phyloP scores from a whole-genome alignment of 1,140 invertebrate species.

The Phenacoccus solenopsis region DNA sequence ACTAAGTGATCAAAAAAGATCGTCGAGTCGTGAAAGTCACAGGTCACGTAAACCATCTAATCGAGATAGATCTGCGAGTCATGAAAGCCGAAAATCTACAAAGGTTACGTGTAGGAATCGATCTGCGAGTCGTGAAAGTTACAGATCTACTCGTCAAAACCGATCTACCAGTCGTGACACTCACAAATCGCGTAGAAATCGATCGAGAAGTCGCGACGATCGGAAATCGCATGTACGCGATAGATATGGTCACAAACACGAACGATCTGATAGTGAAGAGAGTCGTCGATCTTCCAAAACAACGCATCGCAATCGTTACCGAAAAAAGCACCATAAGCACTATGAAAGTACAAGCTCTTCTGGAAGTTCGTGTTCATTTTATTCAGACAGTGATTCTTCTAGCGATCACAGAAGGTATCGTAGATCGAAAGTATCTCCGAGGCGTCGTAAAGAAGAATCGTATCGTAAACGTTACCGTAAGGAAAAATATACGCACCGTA shows the following conservation, averaged over 20 bases:
- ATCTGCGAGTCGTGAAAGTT: background rate
- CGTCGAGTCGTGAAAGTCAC: background rate
- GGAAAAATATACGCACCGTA: no score
- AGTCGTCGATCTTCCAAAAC: background rate
- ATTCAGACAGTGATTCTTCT: no score
- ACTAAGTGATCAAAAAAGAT: background rate
- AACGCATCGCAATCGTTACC: no score
- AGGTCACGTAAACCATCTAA: background rate
- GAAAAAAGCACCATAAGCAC: no score
- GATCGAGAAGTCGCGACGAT: background rate
- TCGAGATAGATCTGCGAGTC: background rate
- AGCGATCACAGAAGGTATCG: no score
- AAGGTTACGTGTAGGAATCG: background rate
- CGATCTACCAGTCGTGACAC: background rate
- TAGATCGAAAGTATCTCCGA: no score
- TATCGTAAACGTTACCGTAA: no score
- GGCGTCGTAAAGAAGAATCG: no score
- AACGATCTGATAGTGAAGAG: background rate
- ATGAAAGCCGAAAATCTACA: background rate
- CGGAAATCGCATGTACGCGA: background rate
- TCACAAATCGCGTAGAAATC: background rate
- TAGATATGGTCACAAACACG: background rate
- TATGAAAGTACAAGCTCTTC: no score
- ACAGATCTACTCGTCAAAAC: background rate
- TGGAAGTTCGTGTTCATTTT: no score